Evolutionary conservation across 37 sponge, comb jelly and placozoan species (phyloP).

Genomic region (Ephydatia muelleri): DNA sequence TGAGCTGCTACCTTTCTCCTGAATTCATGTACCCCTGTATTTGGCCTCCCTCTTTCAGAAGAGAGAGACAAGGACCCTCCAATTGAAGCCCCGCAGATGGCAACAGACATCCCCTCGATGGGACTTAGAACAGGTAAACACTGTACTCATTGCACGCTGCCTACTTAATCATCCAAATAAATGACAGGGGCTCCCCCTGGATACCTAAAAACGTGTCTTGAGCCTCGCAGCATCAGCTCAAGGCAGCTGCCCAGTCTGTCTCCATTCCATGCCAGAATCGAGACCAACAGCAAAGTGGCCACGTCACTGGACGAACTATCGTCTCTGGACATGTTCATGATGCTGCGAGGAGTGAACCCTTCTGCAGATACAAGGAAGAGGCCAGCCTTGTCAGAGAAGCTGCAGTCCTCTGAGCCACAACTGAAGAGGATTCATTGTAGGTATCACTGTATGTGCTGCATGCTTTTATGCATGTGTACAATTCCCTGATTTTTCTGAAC

Average conservation of each 20-base stretch:
- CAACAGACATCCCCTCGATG: neutral
- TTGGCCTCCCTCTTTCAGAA: neutral
- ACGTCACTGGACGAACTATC: neutral
- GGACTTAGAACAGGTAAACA: neutral
- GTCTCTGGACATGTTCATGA: conserved; percentile 43
- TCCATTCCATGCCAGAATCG: neutral
- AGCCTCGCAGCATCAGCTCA: neutral
- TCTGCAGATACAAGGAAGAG: neutral
- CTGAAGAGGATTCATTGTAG: neutral
- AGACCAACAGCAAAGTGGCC: neutral
- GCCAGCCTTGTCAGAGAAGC: neutral
- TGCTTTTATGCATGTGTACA: no score
- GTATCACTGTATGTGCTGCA: no score
- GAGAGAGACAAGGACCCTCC: neutral
- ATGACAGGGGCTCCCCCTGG: neutral
- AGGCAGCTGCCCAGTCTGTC: neutral
- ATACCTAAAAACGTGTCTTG: neutral
- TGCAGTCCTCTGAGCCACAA: no score
- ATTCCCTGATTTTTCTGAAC: no score
- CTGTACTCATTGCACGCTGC: neutral
- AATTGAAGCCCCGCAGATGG: neutral
- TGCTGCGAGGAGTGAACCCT: conserved; percentile 32
- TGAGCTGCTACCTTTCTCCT: no score
- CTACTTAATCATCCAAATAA: neutral
- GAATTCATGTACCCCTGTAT: neutral